Evolutionary conservation across 2,113 vertebrate species (phyloP).

Genomic region (Meles meles): DNA sequence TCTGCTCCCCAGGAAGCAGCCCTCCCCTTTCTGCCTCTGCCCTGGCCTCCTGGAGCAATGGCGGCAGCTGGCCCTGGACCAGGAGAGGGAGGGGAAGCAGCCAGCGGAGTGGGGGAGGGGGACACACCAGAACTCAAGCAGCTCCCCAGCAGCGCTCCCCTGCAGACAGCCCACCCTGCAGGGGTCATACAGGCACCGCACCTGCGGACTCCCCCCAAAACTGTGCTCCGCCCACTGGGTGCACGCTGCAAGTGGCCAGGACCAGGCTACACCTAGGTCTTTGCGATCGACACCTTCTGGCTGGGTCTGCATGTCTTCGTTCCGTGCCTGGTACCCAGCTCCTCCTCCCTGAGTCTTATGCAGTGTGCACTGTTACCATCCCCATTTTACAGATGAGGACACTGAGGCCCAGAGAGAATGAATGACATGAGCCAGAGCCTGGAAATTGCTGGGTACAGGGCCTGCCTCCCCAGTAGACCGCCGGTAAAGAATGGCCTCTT

Average conservation of each 20-base stretch:
- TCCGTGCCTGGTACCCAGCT: neutral
- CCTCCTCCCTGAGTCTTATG: neutral
- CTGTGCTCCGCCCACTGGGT: accelerated
- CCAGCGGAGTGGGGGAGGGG: neutral
- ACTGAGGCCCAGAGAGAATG: neutral
- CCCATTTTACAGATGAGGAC: neutral
- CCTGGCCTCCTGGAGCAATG: neutral
- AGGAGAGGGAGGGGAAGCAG: neutral
- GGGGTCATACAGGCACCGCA: neutral
- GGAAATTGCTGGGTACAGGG: neutral
- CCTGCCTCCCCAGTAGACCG: neutral
- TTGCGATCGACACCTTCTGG: too few species aligned
- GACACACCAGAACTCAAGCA: neutral
- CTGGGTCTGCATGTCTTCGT: neutral
- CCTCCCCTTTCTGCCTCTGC: neutral
- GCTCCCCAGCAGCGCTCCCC: neutral
- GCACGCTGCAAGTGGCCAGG: neutral
- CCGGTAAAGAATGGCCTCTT: neutral
- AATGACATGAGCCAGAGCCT: neutral
- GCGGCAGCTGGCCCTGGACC: neutral
- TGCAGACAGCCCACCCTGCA: accelerated
- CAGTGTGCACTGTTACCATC: too few species aligned
- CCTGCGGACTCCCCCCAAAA: accelerated
- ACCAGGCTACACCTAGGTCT: neutral
- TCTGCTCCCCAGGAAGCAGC: too few species aligned